Conservation (phyloP, 2,113 vertebrate genomes). For the Vulpes vulpes region DNA sequence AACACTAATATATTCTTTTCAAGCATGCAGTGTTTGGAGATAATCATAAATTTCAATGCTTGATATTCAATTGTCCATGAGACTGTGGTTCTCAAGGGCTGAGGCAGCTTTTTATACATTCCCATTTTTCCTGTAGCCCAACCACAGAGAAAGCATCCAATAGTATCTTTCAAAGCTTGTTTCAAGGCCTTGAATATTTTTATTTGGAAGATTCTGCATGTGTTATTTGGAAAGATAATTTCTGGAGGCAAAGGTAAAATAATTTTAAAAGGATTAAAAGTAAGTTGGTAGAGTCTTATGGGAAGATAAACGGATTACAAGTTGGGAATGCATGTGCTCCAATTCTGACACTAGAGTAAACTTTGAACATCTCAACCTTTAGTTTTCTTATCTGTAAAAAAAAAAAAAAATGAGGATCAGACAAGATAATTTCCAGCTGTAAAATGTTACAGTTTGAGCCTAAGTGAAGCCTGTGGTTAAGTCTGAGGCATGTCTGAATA, state of each 20-base stretch:
- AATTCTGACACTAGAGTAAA: not conserved
- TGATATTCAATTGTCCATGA: not conserved
- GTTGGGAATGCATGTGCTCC: not conserved
- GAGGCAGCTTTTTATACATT: not conserved
- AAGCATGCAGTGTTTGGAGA: not conserved
- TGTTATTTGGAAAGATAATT: not conserved
- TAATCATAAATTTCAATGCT: not conserved
- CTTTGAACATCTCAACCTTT: not conserved
- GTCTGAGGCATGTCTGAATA: not conserved
- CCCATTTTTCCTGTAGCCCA: not conserved
- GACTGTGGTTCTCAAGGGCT: not conserved
- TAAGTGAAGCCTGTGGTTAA: not conserved
- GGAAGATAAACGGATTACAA: constrained; percentile 24
- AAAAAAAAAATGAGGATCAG: not conserved
- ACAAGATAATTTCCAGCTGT: not conserved
- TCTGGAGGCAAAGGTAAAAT: not conserved
- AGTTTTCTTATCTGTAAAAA: not conserved
- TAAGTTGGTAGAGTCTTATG: not conserved
- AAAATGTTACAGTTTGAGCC: not conserved
- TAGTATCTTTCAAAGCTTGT: not conserved
- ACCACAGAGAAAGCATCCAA: not conserved
- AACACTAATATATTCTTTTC: constrained; percentile 6
- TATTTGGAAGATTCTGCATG: not conserved
- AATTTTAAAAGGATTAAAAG: not conserved
- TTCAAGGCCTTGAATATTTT: constrained; percentile 25